Base-by-base conservation (phyloP, 2,888 invertebrate genomes). In the Mallateleia sp. region DNA sequence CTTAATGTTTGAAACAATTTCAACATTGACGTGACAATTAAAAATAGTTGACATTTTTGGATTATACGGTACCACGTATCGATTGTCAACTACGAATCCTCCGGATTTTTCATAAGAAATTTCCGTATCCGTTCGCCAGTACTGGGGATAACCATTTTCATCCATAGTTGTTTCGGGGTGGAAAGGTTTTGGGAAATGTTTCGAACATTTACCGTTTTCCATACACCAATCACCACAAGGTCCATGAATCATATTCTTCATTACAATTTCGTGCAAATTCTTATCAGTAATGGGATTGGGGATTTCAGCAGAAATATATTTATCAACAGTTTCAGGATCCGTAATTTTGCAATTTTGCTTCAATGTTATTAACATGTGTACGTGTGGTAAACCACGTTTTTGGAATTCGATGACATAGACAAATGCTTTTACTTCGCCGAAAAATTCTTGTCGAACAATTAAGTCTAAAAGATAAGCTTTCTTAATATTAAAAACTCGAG, bases 181-280 rank as follows among this genome's bases (percentile, higher is more conserved):
- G 64, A 91, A 92, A 62, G 71, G 9, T 88, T 92, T 93, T 9
- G 93, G 92, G 80, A 89, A 93, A 54, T 90, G 75, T 85, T 93
- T 93, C 6, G 89, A 81, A 50, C 91, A 92, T 87, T 91, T 90
- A 15, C 88, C 88, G 60, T 88, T 50, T 25, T 90, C 60, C 28
- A 28, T 6, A 8, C 28, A 28, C 28, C 28, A 28, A 28, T 28
- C 28, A 28, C 28, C 28, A 28, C 94, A 94, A 72, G 94, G 92
- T 72, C 94, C 93, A 90, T 95, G 93, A 78, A 94, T 91, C 93
- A 95, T 94, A 69, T 91, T 87, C 52, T 89, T 89, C 28, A 71
- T 90, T 1, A 66, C 91, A 42, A 94, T 90, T 4, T 91, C 85
- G 87, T 91, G 88, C n/a, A n/a, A n/a, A n/a, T n/a, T n/a, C n/a